Evolutionary conservation across 2,797 vertebrate species (phyloP).

Genomic region (Ptychobarbus kaznakovi): DNA sequence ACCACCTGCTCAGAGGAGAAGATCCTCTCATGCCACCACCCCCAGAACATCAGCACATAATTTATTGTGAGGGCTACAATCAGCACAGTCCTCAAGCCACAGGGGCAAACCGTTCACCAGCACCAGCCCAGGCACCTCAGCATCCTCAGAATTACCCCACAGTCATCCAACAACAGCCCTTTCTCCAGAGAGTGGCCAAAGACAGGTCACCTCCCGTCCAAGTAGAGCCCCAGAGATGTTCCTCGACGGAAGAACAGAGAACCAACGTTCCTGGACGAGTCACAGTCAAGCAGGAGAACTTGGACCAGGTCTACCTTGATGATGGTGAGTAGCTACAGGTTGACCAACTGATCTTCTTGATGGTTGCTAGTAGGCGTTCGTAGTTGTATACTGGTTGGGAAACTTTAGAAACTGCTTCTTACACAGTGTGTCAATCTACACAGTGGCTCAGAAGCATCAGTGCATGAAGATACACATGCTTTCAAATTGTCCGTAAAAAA

Average conservation of each 20-base stretch:
- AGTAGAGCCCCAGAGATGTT: slow-evolving; percentile 70
- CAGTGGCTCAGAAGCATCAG: not conserved
- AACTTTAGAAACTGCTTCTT: not conserved
- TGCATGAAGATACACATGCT: not conserved
- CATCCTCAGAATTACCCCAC: slow-evolving; percentile 84
- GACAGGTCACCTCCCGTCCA: slow-evolving; percentile 70
- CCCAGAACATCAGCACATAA: slow-evolving; percentile 84
- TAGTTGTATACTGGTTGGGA: not conserved
- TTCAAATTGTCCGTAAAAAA: not conserved
- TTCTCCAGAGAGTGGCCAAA: slow-evolving; percentile 69
- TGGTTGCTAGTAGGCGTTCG: not conserved
- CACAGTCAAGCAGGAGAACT: slow-evolving; percentile 95
- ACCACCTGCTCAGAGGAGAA: slow-evolving; percentile 85
- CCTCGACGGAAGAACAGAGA: slow-evolving; percentile 81
- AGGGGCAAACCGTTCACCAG: slow-evolving; percentile 70
- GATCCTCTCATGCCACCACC: slow-evolving; percentile 69
- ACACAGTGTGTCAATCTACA: not conserved
- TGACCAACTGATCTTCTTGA: not conserved
- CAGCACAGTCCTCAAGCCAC: slow-evolving; percentile 65
- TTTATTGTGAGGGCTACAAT: slow-evolving; percentile 90
- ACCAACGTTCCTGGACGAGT: slow-evolving; percentile 81
- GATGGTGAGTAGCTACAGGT: slow-evolving; percentile 86
- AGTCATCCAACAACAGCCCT: slow-evolving; percentile 93
- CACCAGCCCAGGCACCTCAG: slow-evolving; percentile 71
- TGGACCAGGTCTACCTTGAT: slow-evolving; percentile 99